phyloP scores from a whole-genome alignment of 2,888 invertebrate genomes.

The Acholoe squamosa region DNA sequence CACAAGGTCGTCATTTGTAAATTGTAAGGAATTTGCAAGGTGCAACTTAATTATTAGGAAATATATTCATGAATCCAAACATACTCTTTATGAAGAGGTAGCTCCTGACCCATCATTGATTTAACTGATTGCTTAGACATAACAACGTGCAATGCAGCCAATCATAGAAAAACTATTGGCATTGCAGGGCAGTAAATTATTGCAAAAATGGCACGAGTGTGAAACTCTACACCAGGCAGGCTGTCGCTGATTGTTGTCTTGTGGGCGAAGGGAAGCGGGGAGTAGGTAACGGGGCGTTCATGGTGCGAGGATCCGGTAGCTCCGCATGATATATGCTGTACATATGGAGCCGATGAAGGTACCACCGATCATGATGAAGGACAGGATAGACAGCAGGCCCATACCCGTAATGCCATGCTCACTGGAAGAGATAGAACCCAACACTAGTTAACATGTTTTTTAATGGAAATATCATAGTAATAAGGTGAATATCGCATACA shows the following conservation, averaged over 20 bases:
- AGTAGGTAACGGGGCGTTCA: background rate
- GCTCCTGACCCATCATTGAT: too few species aligned
- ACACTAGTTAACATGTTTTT: background rate
- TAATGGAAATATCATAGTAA: too few species aligned
- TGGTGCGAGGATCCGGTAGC: constrained; percentile 51
- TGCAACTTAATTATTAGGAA: too few species aligned
- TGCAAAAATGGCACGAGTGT: background rate
- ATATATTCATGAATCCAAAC: too few species aligned
- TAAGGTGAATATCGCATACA: too few species aligned
- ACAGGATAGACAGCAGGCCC: constrained; percentile 71
- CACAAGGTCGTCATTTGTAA: too few species aligned
- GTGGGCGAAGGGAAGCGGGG: background rate
- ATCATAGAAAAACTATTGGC: too few species aligned
- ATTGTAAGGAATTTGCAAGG: too few species aligned
- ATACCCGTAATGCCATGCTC: constrained; percentile 72
- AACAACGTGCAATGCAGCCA: too few species aligned
- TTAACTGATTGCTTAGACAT: too few species aligned
- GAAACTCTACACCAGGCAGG: background rate
- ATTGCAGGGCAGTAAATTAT: background rate
- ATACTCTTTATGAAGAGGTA: too few species aligned
- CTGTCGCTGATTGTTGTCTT: background rate
- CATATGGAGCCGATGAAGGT: constrained; percentile 68
- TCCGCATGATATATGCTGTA: constrained; percentile 64
- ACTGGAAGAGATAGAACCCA: constrained; percentile 63
- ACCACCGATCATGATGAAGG: constrained; percentile 68